Evolutionary conservation across 2,797 vertebrate genomes (phyloP).

Genomic region (Poeciliopsis infans): DNA sequence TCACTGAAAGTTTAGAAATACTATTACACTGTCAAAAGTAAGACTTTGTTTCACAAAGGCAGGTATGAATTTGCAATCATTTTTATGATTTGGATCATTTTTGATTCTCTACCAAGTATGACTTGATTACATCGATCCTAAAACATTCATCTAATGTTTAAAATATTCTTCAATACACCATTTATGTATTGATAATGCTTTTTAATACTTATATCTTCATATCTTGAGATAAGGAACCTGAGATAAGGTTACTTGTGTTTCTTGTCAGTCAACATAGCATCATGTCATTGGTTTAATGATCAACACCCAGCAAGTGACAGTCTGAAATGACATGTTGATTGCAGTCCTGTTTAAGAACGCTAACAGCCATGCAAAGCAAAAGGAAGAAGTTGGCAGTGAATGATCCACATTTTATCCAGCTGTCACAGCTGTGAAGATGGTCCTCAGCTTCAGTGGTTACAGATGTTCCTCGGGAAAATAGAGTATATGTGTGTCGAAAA

Average conservation of each 20-base stretch:
- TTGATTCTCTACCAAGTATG: background rate
- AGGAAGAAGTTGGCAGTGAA: slow-evolving; percentile 57
- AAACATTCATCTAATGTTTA: background rate
- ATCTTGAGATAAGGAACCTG: slow-evolving; percentile 11
- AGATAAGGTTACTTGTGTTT: slow-evolving; percentile 29
- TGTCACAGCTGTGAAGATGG: slow-evolving; percentile 54
- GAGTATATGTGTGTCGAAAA: background rate
- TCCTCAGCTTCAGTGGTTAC: slow-evolving; percentile 30
- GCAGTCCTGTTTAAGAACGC: slow-evolving; percentile 4
- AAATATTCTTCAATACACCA: background rate
- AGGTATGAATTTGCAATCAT: background rate
- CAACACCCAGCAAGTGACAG: background rate
- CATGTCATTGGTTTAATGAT: background rate
- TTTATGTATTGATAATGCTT: background rate
- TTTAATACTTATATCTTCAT: background rate
- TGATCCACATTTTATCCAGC: slow-evolving; percentile 62
- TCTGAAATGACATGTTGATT: slow-evolving; percentile 71
- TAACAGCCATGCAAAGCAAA: slow-evolving; percentile 45
- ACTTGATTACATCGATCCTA: background rate
- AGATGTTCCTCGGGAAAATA: slow-evolving; percentile 13
- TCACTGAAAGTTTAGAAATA: background rate
- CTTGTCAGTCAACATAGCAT: slow-evolving; percentile 33
- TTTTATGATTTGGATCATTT: background rate
- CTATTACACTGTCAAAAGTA: background rate
- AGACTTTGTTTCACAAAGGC: background rate